Evolutionary conservation across 2,113 vertebrate species (phyloP).

Genomic region (Cyprinus carpio): DNA sequence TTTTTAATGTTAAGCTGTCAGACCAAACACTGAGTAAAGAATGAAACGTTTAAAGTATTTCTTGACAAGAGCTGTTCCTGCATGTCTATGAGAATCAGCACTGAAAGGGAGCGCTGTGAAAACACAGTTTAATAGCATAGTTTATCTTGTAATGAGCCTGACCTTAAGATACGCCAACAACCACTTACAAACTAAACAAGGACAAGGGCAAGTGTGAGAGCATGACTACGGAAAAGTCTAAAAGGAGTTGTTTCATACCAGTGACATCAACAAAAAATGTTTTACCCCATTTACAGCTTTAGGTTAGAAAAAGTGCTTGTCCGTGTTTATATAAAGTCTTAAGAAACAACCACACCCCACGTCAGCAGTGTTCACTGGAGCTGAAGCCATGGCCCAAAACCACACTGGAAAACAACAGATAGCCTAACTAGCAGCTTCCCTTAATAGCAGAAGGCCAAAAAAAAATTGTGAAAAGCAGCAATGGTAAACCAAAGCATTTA

Average conservation of each 20-base stretch:
- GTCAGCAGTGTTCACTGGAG: conserved; percentile 32
- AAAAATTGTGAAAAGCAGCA: conserved; percentile 43
- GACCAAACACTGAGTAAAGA: background rate
- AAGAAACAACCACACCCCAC: conserved; percentile 23
- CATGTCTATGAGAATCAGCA: background rate
- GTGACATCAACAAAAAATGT: background rate
- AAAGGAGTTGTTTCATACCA: background rate
- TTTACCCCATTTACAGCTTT: conserved; percentile 21
- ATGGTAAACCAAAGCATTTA: conserved; percentile 51
- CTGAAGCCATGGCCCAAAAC: conserved; percentile 12
- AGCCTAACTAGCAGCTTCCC: conserved; percentile 49
- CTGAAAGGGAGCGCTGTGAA: conserved; percentile 3
- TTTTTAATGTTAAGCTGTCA: background rate
- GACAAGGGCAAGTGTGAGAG: background rate
- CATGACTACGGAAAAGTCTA: background rate
- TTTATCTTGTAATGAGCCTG: conserved; percentile 27
- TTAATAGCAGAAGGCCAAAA: conserved; percentile 43
- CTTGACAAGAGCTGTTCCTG: background rate
- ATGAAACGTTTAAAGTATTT: background rate
- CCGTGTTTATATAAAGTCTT: conserved; percentile 30
- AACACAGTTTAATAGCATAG: conserved; percentile 8
- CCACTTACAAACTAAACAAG: background rate
- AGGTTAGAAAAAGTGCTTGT: conserved; percentile 47
- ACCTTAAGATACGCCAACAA: conserved; percentile 1
- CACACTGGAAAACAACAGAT: conserved; percentile 58